phyloP scores from a whole-genome alignment of 2,888 invertebrate genomes.

The Halocaridina rubra region DNA sequence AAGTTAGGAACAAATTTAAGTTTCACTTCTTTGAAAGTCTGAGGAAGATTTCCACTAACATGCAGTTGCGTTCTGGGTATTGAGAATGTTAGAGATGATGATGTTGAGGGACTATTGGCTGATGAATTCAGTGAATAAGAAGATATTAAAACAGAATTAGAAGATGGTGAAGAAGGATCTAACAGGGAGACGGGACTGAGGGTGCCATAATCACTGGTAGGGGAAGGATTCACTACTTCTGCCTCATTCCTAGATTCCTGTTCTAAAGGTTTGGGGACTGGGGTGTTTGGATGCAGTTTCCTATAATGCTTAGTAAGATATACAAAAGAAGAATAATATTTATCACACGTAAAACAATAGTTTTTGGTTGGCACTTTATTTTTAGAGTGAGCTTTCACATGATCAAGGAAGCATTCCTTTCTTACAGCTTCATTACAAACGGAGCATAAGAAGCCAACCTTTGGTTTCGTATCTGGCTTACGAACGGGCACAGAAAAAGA shows the following conservation, averaged over 20 bases:
- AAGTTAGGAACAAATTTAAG: neutral
- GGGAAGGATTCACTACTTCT: neutral
- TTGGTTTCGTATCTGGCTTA: neutral
- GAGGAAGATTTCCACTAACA: neutral
- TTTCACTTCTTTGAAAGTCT: neutral
- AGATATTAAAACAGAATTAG: neutral
- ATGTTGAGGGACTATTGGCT: neutral
- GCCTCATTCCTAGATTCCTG: neutral
- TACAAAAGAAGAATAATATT: slow-evolving; percentile 15
- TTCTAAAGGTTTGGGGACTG: neutral
- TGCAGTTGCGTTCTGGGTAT: neutral
- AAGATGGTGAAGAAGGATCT: slow-evolving; percentile 4
- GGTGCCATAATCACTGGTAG: slow-evolving; percentile 42
- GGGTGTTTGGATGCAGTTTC: slow-evolving; percentile 22
- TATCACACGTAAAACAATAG: slow-evolving; percentile 33
- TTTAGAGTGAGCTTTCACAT: slow-evolving; percentile 10
- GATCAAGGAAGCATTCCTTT: neutral
- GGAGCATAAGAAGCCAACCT: slow-evolving; percentile 25
- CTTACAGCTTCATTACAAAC: slow-evolving; percentile 26
- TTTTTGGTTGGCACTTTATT: slow-evolving; percentile 20
- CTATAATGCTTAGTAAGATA: slow-evolving; percentile 30
- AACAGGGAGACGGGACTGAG: slow-evolving; percentile 29
- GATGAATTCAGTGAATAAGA: neutral
- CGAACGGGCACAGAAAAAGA: slow-evolving; percentile 26
- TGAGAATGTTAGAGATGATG: neutral